Conservation (phyloP, 2,888 invertebrate genomes). For the Netelia fuscicornis region DNA sequence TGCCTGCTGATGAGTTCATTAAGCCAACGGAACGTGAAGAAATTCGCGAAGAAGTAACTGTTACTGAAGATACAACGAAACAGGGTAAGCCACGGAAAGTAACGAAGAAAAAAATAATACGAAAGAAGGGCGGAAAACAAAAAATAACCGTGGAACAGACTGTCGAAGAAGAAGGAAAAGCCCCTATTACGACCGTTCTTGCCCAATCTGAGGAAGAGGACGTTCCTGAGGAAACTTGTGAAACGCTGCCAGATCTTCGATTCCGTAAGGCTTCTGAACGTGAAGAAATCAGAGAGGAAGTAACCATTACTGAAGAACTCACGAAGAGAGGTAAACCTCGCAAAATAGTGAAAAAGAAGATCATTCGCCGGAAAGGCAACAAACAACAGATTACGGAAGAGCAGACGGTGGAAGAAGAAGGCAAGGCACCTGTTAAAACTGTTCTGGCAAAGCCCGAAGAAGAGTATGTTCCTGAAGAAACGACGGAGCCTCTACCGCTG, state of each 20-base stretch:
- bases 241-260: slow-evolving; percentile 20
- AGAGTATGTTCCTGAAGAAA: slow-evolving; percentile 59
- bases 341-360: slow-evolving; percentile 81
- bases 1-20: slow-evolving; percentile 38
- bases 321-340: slow-evolving; percentile 80
- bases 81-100: slow-evolving; percentile 73
- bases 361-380: slow-evolving; percentile 79
- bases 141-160: slow-evolving; percentile 84
- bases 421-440: slow-evolving; percentile 83
- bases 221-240: slow-evolving; percentile 52
- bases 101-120: slow-evolving; percentile 83
- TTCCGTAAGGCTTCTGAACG: slow-evolving; percentile 80
- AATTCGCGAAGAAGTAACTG: slow-evolving; percentile 72
- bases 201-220: slow-evolving; percentile 75
- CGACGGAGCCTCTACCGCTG: slow-evolving; percentile 32
- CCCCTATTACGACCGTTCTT: slow-evolving; percentile 81
- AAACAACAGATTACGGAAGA: slow-evolving; percentile 85
- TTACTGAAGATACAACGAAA: slow-evolving; percentile 73
- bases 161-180: slow-evolving; percentile 83
- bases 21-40: slow-evolving; percentile 75
- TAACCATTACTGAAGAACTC: slow-evolving; percentile 76
- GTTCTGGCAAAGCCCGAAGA: slow-evolving; percentile 78
- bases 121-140: slow-evolving; percentile 82
- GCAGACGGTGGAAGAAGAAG: slow-evolving; percentile 84
- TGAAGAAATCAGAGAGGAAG: slow-evolving; percentile 79